phyloP scores from a whole-genome alignment of 2,113 vertebrate genomes.

The Daboia siamensis region DNA sequence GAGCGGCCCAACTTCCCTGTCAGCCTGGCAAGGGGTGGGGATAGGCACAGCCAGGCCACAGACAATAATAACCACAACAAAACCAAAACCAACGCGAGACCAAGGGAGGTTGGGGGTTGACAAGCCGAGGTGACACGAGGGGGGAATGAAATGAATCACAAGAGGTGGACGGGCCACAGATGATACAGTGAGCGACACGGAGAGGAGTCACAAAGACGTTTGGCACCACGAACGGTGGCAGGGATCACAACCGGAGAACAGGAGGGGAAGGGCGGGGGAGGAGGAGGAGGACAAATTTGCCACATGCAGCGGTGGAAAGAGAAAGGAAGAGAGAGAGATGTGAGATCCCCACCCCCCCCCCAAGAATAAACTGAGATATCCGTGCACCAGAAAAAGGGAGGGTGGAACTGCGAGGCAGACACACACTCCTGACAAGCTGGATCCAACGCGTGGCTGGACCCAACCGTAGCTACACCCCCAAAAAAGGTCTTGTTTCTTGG shows the following conservation, averaged over 20 bases:
- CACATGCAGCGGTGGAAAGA: conserved; percentile 7
- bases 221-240: not conserved
- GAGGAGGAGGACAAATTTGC: not conserved
- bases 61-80: not conserved
- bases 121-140: not conserved
- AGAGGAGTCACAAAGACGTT: not conserved
- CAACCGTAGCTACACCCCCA: not conserved
- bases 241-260: not conserved
- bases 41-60: conserved; percentile 31
- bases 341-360: not conserved
- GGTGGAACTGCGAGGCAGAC: not conserved
- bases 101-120: not conserved
- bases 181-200: not conserved
- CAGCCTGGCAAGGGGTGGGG: conserved; percentile 47
- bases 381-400: conserved; percentile 17
- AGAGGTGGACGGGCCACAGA: not conserved
- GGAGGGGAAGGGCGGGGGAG: too few relatives aligned
- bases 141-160: not conserved
- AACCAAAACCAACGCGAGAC: not conserved
- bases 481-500: not conserved
- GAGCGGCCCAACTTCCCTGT: conserved; percentile 78
- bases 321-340: not conserved
- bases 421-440: too few relatives aligned
- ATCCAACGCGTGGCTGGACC: not conserved
- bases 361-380: not conserved